A percentile compares a stretch with the other conserved stretches of the same genome.
Evolutionary conservation across 2,797 vertebrate genomes (phyloP).

Genomic region (Notolepis coatsorum): DNA sequence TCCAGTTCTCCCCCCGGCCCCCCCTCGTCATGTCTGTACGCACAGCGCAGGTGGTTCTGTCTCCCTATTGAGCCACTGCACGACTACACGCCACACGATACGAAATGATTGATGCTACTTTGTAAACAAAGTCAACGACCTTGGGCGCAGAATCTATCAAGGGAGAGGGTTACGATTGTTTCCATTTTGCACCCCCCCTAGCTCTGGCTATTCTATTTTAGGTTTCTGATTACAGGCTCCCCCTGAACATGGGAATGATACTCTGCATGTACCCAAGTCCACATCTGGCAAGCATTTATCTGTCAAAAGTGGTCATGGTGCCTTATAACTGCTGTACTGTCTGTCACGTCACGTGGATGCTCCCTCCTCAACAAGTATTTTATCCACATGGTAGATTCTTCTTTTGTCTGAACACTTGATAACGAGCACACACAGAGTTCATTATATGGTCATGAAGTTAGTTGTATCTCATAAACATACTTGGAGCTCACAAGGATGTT

Average conservation of each 20-base stretch:
- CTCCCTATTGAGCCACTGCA: slow-evolving; percentile 17
- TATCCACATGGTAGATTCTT: too few relatives aligned
- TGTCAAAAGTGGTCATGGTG: slow-evolving; percentile 3
- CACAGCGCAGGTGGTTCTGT: slow-evolving; percentile 45
- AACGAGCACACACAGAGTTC: too few relatives aligned
- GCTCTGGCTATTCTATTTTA: too few relatives aligned
- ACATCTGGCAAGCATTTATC: too few relatives aligned
- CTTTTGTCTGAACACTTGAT: too few relatives aligned
- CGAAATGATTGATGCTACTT: background rate
- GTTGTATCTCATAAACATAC: too few relatives aligned
- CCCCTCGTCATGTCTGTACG: slow-evolving; percentile 24
- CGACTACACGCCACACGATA: background rate
- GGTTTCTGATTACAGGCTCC: too few relatives aligned
- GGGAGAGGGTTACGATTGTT: too few relatives aligned
- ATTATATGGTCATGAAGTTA: too few relatives aligned
- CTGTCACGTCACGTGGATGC: slow-evolving; percentile 39
- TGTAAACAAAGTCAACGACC: background rate
- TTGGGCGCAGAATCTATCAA: background rate
- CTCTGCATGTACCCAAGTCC: slow-evolving; percentile 19
- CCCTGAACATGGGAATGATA: background rate
- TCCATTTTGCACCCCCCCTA: too few relatives aligned
- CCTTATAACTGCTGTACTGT: slow-evolving; percentile 42
- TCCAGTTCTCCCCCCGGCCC: slow-evolving; percentile 5
- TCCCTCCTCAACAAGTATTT: slow-evolving; percentile 64
- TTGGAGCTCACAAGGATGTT: too few relatives aligned